These are phyloP conservation scores for Etheostoma cragini DNA, from an alignment of 2,113 vertebrate genomes.

Conservation along the genomic window DNA sequence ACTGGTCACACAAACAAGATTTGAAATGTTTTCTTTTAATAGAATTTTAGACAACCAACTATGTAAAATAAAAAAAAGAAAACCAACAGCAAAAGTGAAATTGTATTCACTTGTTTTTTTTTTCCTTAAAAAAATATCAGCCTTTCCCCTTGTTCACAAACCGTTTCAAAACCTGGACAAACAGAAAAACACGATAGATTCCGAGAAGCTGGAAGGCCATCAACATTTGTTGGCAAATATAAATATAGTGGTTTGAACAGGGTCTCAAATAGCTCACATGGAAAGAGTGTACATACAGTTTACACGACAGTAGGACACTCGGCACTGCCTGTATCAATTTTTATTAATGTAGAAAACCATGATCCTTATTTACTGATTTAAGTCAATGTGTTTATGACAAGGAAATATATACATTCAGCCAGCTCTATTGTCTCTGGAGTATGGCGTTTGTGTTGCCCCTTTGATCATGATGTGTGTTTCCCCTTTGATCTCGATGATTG, in stretches of 20 bases:
- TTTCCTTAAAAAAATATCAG: constrained; percentile 85
- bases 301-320: constrained; percentile 78
- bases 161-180: constrained; percentile 75
- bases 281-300: constrained; percentile 81
- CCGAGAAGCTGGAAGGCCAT: constrained; percentile 82
- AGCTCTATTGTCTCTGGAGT: constrained; percentile 74
- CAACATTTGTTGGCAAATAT: constrained; percentile 86
- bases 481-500: constrained; percentile 66
- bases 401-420: constrained; percentile 86
- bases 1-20: constrained; percentile 72
- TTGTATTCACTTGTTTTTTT: constrained; percentile 67
- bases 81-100: constrained; percentile 77
- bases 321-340: constrained; percentile 79
- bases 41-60: constrained; percentile 83
- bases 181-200: constrained; percentile 76
- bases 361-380: constrained; percentile 63
- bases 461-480: constrained; percentile 32
- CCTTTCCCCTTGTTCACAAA: constrained; percentile 81
- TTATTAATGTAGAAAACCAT: constrained; percentile 83
- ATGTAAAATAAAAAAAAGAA: constrained; percentile 78
- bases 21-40: constrained; percentile 85
- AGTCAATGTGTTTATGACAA: constrained; percentile 78
- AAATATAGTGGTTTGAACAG: constrained; percentile 88
- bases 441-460: constrained; percentile 58
- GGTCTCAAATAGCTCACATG: constrained; percentile 80